These are phyloP conservation scores for Drosophila nigritarsus DNA, from an alignment of 2,888 invertebrate species.

Conservation along the genomic window DNA sequence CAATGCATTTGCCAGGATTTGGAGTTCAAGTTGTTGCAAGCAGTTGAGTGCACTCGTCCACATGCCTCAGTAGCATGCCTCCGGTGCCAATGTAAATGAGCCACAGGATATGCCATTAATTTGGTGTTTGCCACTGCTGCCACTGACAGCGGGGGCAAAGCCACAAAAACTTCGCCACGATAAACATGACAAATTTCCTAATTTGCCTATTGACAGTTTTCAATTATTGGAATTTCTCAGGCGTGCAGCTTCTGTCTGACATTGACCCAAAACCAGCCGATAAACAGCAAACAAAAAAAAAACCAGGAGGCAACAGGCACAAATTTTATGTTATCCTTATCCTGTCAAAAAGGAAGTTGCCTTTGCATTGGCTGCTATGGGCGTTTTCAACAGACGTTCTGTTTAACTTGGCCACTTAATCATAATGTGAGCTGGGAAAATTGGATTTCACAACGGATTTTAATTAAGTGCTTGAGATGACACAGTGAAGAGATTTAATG, in stretches of 20 bases:
- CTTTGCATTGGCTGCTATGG: neutral
- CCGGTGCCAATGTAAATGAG: constrained; percentile 64
- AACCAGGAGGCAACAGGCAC: neutral
- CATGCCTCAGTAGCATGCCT: constrained; percentile 45
- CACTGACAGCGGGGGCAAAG: constrained; percentile 24
- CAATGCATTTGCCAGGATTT: constrained; percentile 32
- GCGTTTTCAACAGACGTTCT: constrained; percentile 10
- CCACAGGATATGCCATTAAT: constrained; percentile 61
- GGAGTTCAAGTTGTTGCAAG: constrained; percentile 3
- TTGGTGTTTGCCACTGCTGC: constrained; percentile 20
- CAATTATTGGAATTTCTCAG: constrained; percentile 71
- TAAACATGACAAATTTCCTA: constrained; percentile 76
- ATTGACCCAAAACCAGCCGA: constrained; percentile 21
- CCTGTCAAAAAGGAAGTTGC: constrained; percentile 47
- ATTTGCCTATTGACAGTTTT: constrained; percentile 81
- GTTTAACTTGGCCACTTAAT: neutral
- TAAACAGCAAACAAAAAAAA: constrained; percentile 14
- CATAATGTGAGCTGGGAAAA: constrained; percentile 7
- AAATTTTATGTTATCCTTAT: constrained; percentile 18
- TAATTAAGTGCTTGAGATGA: constrained; percentile 10
- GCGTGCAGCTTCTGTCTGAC: constrained; percentile 44
- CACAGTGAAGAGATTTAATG: neutral
- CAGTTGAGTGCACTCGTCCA: constrained; percentile 54
- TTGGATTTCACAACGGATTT: constrained; percentile 4
- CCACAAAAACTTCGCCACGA: constrained; percentile 59